phyloP scores from a whole-genome alignment of 2,113 vertebrate species.

The Pterocles gutturalis region DNA sequence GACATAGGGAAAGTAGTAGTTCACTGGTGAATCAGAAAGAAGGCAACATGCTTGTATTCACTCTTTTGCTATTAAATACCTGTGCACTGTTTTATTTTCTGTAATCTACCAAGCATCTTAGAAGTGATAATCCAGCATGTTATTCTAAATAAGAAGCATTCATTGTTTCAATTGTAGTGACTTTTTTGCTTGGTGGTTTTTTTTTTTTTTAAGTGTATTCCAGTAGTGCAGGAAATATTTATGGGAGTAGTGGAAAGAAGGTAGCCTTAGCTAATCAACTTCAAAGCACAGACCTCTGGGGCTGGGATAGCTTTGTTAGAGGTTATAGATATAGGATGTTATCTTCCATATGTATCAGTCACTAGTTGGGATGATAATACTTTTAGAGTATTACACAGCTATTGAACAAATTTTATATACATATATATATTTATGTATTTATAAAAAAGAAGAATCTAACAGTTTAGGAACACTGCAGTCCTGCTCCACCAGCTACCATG shows the following conservation, averaged over 20 bases:
- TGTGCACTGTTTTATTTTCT: neutral
- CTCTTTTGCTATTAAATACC: neutral
- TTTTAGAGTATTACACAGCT: neutral
- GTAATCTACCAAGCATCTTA: neutral
- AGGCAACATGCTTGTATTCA: neutral
- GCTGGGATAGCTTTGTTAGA: neutral
- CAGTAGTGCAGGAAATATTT: neutral
- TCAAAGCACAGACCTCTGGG: neutral
- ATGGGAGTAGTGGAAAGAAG: neutral
- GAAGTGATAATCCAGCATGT: neutral
- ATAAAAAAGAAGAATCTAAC: too few relatives aligned
- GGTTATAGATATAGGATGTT: neutral
- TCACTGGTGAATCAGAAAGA: neutral
- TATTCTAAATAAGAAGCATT: neutral
- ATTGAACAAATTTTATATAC: neutral
- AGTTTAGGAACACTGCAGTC: neutral
- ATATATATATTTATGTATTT: too few relatives aligned
- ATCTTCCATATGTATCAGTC: neutral
- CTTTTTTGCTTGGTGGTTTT: too few relatives aligned
- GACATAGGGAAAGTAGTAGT: neutral
- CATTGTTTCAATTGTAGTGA: neutral
- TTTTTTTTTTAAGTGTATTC: neutral
- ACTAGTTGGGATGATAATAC: neutral
- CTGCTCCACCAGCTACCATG: accelerated
- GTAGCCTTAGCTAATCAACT: neutral